phyloP scores from a whole-genome alignment of 1,140 invertebrate species.

The Zaprionus inermis region DNA sequence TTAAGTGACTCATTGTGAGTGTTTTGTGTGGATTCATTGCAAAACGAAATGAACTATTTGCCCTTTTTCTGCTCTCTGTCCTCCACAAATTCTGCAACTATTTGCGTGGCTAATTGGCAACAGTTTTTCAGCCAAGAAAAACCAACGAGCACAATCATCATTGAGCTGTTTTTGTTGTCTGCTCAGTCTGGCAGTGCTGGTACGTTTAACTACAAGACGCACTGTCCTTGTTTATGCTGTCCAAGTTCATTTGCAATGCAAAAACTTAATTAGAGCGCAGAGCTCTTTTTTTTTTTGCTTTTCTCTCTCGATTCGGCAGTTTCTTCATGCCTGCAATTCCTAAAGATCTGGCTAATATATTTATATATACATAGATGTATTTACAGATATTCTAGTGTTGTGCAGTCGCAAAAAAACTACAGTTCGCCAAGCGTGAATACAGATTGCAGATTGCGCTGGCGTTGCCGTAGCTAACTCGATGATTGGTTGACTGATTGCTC shows the following conservation, averaged over 20 bases:
- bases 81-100: conserved; percentile 6
- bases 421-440: conserved; percentile 67
- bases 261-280: conserved; percentile 48
- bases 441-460: conserved; percentile 38
- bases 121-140: conserved; percentile 20
- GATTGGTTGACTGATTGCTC: conserved; percentile 77
- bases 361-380: neutral
- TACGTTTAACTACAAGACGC: neutral
- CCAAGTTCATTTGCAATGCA: conserved; percentile 57
- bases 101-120: conserved; percentile 61
- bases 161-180: conserved; percentile 6
- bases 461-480: conserved; percentile 59
- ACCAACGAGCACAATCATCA: conserved; percentile 59
- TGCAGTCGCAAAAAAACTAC: conserved; percentile 28
- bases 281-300: conserved; percentile 8
- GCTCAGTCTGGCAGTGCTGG: neutral
- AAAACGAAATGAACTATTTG: conserved; percentile 11
- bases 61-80: conserved; percentile 3
- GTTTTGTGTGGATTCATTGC: neutral
- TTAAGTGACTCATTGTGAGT: conserved; percentile 10
- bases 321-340: neutral
- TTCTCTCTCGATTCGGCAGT: neutral
- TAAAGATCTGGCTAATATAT: neutral
- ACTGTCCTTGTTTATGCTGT: conserved; percentile 39
- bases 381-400: neutral